A percentile compares a stretch with the other conserved stretches of the same genome.
Conservation (phyloP, 2,113 vertebrate genomes). For the Harpagus bidentatus region DNA sequence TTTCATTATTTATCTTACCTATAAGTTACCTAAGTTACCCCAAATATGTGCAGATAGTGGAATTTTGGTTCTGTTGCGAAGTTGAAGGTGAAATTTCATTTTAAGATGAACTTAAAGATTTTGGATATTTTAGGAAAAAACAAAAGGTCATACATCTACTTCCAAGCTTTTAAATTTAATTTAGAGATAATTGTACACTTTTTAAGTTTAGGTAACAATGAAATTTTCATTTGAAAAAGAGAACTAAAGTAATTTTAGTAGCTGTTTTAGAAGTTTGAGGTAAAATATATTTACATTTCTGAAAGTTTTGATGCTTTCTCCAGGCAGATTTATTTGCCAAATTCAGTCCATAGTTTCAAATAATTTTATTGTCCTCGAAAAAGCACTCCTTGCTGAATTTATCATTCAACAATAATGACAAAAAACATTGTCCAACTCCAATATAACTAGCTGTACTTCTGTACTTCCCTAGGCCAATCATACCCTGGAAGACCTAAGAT, state of each 20-base stretch:
- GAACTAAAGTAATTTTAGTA: background rate
- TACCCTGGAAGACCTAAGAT: constrained; percentile 84
- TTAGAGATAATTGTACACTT: background rate
- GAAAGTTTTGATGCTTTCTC: background rate
- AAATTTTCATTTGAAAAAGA: background rate
- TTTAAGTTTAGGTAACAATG: background rate
- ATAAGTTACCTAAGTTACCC: background rate
- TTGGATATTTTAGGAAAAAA: background rate
- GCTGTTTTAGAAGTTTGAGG: background rate
- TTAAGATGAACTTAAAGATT: background rate
- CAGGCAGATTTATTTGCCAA: background rate
- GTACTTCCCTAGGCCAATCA: constrained; percentile 71
- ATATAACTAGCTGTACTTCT: background rate
- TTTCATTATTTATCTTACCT: background rate
- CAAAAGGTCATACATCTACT: background rate
- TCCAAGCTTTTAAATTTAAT: background rate
- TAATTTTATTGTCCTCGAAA: background rate
- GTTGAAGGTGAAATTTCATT: background rate
- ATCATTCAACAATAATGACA: background rate
- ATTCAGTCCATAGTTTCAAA: background rate
- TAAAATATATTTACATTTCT: background rate
- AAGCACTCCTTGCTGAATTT: background rate
- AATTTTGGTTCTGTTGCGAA: background rate
- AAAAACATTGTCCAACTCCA: background rate
- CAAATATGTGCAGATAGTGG: background rate